phyloP scores from a whole-genome alignment of 2,113 vertebrate species.

The Turdus rufiventris region DNA sequence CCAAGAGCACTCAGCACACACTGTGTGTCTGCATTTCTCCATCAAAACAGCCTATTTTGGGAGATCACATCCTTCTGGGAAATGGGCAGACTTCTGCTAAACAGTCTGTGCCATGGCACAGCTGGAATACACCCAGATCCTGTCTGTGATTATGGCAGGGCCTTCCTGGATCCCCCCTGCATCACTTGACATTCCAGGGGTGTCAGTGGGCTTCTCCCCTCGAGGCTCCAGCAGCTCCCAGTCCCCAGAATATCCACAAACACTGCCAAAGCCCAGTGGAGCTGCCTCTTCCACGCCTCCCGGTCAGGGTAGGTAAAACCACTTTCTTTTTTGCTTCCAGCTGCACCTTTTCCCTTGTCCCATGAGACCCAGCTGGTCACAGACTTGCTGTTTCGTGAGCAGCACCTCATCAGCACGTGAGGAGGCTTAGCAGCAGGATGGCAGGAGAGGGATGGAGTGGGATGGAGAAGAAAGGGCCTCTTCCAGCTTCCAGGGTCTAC shows the following conservation, averaged over 20 bases:
- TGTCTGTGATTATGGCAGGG: rapidly evolving
- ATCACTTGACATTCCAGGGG: rapidly evolving
- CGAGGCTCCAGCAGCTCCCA: not conserved
- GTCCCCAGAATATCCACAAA: not conserved
- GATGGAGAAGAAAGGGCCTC: not conserved
- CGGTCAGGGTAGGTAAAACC: not conserved
- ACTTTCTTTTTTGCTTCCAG: not conserved
- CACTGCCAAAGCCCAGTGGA: not conserved
- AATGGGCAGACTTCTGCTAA: not conserved
- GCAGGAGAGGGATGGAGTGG: not conserved
- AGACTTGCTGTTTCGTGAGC: not conserved
- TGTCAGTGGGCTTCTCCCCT: not conserved
- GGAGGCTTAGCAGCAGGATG: not conserved
- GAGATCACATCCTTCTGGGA: slow-evolving; percentile 11
- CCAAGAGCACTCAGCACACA: not conserved
- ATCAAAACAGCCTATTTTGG: slow-evolving; percentile 1
- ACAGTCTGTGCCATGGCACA: rapidly evolving
- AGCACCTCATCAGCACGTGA: not conserved
- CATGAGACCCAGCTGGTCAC: rapidly evolving
- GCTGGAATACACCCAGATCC: not conserved
- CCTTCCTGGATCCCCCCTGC: rapidly evolving
- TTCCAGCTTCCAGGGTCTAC: not conserved
- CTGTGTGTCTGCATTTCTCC: not conserved
- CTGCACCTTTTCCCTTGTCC: not conserved
- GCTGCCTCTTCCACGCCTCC: rapidly evolving